Evolutionary conservation across 2,797 vertebrate species (phyloP), one percentile per base, ranked within the genome.

Genomic region (Neosalanx taihuensis): DNA sequence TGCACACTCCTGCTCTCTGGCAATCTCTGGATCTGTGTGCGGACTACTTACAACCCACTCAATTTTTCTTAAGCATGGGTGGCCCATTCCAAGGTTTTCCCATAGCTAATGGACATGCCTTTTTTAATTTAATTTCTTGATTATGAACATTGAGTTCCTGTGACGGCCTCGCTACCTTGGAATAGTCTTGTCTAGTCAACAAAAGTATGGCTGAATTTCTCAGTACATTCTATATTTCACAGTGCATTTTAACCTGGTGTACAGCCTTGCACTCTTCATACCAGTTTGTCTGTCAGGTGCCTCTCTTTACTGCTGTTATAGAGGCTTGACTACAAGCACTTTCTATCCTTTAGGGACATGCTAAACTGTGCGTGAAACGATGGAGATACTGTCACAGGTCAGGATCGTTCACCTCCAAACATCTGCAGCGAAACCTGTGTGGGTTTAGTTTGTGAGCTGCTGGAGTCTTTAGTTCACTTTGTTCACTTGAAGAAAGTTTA

Each of bases 21-120:
- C 76, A 81, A 85, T 80, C 75, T 80, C 79, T 71, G 71, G 73
- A 81, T 85, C 74, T 78, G 62, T 53, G 74, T 31, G 46, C 64
- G 18, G 35, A 72, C 80, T 75, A 72, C 71, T 83, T 81, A 82
- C 20, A 75, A 72, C 72, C 70, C 65, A n/a, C 73, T 41, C 74
- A 73, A 77, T 80, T 84, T 77, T 81, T 78, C 78, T 83, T 70
- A 76, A 81, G 72, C 73, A 60, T 79, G 76, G 72, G 78, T 63
- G 59, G 74, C 71, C 75, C 67, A 61, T 79, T 84, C 59, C 20
- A 69, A 84, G 76, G 75, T 75, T 84, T 80, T 74, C 63, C 72
- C 13, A 5, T 41, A 76, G 72, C 58, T 73, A 76, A 76, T 23
- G 26, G 70, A 41, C 63, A 33, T 53, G 65, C 68, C 69, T 77